A percentile compares a stretch with the other conserved stretches of the same genome.
phyloP scores from a whole-genome alignment of 2,888 invertebrate genomes.

The Drosophila multiciliata region DNA sequence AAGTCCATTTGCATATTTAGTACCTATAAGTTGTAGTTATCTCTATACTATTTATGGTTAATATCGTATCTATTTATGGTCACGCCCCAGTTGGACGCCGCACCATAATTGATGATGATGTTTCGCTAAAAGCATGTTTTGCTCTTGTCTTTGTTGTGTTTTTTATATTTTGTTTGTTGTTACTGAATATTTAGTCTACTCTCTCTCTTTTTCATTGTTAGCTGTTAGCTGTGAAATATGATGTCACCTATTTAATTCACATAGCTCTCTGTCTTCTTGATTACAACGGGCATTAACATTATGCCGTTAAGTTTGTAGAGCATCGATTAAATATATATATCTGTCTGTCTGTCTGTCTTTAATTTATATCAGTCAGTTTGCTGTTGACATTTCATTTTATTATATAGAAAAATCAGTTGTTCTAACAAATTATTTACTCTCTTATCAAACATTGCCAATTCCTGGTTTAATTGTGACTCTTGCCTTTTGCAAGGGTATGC shows the following conservation, averaged over 20 bases:
- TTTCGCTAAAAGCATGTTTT: conserved; percentile 26
- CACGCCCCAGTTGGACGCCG: conserved; percentile 35
- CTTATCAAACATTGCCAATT: not conserved
- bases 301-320: not conserved
- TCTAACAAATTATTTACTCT: not conserved
- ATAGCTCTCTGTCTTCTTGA: conserved; percentile 6
- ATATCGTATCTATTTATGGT: conserved; percentile 52
- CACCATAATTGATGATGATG: conserved; percentile 59
- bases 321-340: not conserved
- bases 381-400: not conserved
- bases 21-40: conserved; percentile 39
- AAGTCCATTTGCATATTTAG: conserved; percentile 50
- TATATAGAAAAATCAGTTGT: not conserved
- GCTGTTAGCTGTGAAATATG: conserved; percentile 53
- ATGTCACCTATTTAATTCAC: conserved; percentile 55
- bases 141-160: conserved; percentile 16
- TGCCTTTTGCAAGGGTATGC: not conserved
- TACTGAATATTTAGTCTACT: conserved; percentile 41
- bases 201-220: conserved; percentile 16
- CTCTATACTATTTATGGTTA: conserved; percentile 35
- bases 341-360: not conserved
- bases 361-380: too few relatives aligned
- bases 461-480: not conserved
- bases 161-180: conserved; percentile 18
- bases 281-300: not conserved